These are phyloP conservation scores for Ligdia adustata DNA, from an alignment of 2,888 invertebrate genomes.

Conservation along the genomic window DNA sequence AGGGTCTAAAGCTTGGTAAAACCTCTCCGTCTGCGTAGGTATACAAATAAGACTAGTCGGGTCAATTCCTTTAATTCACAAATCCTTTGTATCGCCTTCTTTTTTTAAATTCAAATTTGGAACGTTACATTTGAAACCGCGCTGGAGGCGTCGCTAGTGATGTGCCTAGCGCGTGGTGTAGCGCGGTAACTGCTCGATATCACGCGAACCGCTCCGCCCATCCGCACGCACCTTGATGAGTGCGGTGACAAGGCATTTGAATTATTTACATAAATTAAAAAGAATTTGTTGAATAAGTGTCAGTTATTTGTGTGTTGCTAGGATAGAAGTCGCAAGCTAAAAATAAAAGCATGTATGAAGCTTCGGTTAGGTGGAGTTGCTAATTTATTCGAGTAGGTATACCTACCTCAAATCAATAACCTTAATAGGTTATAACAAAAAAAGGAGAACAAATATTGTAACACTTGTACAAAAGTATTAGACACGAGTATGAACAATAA, in stretches of 20 bases:
- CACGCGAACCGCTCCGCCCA: conserved; percentile 81
- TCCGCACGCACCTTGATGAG: conserved; percentile 59
- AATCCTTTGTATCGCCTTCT: background rate
- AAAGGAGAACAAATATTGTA: too few species aligned
- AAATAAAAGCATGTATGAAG: too few species aligned
- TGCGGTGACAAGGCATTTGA: conserved; percentile 26
- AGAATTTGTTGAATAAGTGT: background rate
- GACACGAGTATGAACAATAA: too few species aligned
- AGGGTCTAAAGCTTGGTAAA: too few species aligned
- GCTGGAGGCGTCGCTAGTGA: conserved; percentile 75
- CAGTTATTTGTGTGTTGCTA: conserved; percentile 8
- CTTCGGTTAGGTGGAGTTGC: too few species aligned
- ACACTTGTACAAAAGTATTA: too few species aligned
- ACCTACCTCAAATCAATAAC: too few species aligned
- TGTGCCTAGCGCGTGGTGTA: conserved; percentile 75
- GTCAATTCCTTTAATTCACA: background rate
- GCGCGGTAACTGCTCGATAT: conserved; percentile 66
- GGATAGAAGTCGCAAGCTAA: too few species aligned
- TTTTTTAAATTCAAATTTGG: conserved; percentile 22
- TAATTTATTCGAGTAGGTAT: too few species aligned
- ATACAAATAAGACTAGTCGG: background rate
- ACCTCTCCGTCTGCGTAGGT: too few species aligned
- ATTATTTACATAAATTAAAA: conserved; percentile 20
- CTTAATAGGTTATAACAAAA: too few species aligned
- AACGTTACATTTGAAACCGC: conserved; percentile 28